A percentile compares a stretch with the other conserved stretches of the same genome.
phyloP scores from a whole-genome alignment of 2,888 invertebrate genomes.

The Pardosa pseudoannulata region DNA sequence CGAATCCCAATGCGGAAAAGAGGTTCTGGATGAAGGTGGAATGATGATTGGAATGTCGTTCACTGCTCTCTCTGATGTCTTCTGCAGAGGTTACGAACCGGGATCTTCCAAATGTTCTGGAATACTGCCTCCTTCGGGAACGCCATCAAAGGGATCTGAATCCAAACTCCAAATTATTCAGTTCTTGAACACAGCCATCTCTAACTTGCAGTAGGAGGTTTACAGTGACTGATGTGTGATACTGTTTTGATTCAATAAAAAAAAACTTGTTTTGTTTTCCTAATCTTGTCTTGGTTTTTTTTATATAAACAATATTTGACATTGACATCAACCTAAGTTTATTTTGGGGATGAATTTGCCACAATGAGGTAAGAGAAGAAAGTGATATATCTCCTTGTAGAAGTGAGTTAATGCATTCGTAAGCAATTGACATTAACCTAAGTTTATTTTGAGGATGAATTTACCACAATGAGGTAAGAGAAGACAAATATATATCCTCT shows the following conservation, averaged over 20 bases:
- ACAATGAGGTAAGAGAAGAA: no score
- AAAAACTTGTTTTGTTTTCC: conserved; percentile 66
- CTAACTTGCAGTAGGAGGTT: conserved; percentile 42
- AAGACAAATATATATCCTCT: no score
- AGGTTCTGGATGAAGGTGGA: conserved; percentile 44
- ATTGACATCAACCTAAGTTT: no score
- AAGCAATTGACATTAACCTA: no score
- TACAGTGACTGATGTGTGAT: background rate
- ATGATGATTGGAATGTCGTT: conserved; percentile 52
- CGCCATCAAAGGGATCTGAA: conserved; percentile 47
- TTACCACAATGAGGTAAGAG: no score
- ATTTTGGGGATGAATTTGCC: no score
- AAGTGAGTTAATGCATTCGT: no score
- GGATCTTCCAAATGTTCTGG: conserved; percentile 34
- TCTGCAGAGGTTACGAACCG: conserved; percentile 61
- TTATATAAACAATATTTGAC: no score
- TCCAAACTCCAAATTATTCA: conserved; percentile 62
- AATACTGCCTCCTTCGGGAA: conserved; percentile 49
- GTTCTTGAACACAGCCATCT: conserved; percentile 57
- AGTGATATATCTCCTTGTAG: no score
- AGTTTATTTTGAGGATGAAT: no score
- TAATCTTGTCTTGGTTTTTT: background rate
- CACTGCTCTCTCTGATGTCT: conserved; percentile 50
- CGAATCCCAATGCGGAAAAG: conserved; percentile 44
- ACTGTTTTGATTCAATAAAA: conserved; percentile 51